phyloP scores from a whole-genome alignment of 2,113 vertebrate genomes.

The Speoplatyrhinus poulsoni region DNA sequence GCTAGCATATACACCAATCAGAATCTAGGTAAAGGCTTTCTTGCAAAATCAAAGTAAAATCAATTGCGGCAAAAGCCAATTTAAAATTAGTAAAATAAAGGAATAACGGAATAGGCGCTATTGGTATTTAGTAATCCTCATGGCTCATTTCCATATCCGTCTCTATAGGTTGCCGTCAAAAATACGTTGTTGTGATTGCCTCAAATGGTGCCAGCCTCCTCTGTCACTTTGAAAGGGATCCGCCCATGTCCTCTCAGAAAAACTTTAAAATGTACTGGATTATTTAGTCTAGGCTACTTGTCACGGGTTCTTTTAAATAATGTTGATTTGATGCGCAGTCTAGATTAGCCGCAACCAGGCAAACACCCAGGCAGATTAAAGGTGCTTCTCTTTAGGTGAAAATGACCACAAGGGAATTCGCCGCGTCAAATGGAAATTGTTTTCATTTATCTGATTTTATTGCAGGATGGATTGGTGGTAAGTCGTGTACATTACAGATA shows the following conservation, averaged over 20 bases:
- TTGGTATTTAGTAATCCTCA: constrained; percentile 40
- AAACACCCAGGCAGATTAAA: neutral
- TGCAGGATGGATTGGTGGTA: constrained; percentile 80
- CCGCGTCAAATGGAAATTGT: constrained; percentile 44
- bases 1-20: too few relatives aligned
- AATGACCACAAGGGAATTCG: constrained; percentile 39
- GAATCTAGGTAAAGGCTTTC: too few relatives aligned
- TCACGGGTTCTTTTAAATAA: neutral
- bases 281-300: neutral
- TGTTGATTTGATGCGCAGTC: neutral
- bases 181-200: constrained; percentile 37
- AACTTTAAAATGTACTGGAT: neutral
- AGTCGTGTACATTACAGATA: constrained; percentile 22
- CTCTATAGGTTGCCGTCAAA: constrained; percentile 30
- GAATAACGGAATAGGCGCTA: neutral
- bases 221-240: constrained; percentile 6
- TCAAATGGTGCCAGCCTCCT: neutral
- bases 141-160: constrained; percentile 66
- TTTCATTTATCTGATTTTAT: constrained; percentile 76
- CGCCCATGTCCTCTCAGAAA: neutral
- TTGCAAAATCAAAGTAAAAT: too few relatives aligned
- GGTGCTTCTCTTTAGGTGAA: constrained; percentile 7
- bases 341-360: neutral
- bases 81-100: too few relatives aligned
- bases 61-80: too few relatives aligned